These are phyloP conservation scores for Criorhina ranunculi DNA, from an alignment of 2,888 invertebrate species.

Conservation along the genomic window DNA sequence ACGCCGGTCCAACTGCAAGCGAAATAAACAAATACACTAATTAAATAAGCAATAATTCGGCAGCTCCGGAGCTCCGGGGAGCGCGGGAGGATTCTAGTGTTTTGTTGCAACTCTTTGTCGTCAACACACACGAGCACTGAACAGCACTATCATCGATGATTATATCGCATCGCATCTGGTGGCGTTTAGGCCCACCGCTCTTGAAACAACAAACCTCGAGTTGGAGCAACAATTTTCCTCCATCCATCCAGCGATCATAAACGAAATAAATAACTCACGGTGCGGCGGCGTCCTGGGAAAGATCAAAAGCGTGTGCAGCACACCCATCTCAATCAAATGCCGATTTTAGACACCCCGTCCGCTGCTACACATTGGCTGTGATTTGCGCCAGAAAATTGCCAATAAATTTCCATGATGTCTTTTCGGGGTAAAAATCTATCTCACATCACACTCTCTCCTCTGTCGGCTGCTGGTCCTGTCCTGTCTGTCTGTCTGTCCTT, in stretches of 20 bases:
- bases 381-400: slow-evolving; percentile 61
- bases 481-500: slow-evolving; percentile 56
- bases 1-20: slow-evolving; percentile 56
- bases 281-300: slow-evolving; percentile 45
- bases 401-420: slow-evolving; percentile 64
- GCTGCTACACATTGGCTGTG: slow-evolving; percentile 16
- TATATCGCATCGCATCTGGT: slow-evolving; percentile 76
- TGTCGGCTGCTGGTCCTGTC: slow-evolving; percentile 17
- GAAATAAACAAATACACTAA: slow-evolving; percentile 72
- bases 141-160: slow-evolving; percentile 73
- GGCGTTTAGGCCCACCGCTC: slow-evolving; percentile 75
- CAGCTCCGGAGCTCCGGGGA: too few relatives aligned
- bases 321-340: slow-evolving; percentile 73
- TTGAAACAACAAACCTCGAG: slow-evolving; percentile 69
- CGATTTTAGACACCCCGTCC: slow-evolving; percentile 48
- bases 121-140: slow-evolving; percentile 41
- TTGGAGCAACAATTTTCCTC: slow-evolving; percentile 27
- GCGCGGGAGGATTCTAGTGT: slow-evolving; percentile 35
- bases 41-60: slow-evolving; percentile 67
- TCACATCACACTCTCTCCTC: slow-evolving; percentile 53
- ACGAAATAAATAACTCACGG: slow-evolving; percentile 70
- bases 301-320: slow-evolving; percentile 66
- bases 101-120: slow-evolving; percentile 45
- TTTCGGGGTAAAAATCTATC: slow-evolving; percentile 46
- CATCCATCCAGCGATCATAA: slow-evolving; percentile 53